Evolutionary conservation across 2,888 invertebrate genomes (phyloP), one percentile per base, ranked within the genome.

Genomic region (Acrobasis consociella): DNA sequence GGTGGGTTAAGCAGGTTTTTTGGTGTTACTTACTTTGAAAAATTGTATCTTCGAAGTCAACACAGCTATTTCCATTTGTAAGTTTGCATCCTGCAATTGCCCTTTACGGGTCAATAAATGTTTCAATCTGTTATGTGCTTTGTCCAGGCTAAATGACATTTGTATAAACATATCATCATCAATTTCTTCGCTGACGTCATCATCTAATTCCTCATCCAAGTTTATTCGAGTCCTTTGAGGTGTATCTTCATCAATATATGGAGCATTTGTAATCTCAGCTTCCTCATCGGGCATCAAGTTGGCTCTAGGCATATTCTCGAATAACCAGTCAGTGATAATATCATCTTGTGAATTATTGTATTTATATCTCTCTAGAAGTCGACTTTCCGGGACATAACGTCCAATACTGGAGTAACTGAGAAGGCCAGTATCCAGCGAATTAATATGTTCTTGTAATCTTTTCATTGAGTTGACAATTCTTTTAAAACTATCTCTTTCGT

Each of bases 291-390:
- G n/a, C 7, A 5, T 17, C 17, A 46, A 46, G 31, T 11, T 46
- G 15, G 8, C 1, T 9, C n/a, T 50, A 46, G 61, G 39, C 46
- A 61, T 58, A 31, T 76, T 53, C 65, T 83, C 83, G 71, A 87
- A 87, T 50, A 88, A 74, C 88, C 88, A 88, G 58, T 73, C 63
- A 38, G 64, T 67, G 62, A 88, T 70, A 0, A 80, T 76, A 65
- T 84, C 81, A 31, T 62, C 11, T 7, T 50, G n/a, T n/a, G 61
- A 49, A 17, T 65, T 46, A 5, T 62, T 42, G 62, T 83, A 85
- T n/a, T n/a, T n/a, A 66, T 71, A 77, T 22, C 65, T 9, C 0
- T 15, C 58, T 1, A 87, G 68, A 15, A 69, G 46, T 22, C 49
- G 2, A 49, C 76, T 64, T 63, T 77, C 77, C 9, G 70, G 70